These are phyloP conservation scores for Euglossa dilemma DNA, from an alignment of 1,140 invertebrate genomes.

Conservation along the genomic window DNA sequence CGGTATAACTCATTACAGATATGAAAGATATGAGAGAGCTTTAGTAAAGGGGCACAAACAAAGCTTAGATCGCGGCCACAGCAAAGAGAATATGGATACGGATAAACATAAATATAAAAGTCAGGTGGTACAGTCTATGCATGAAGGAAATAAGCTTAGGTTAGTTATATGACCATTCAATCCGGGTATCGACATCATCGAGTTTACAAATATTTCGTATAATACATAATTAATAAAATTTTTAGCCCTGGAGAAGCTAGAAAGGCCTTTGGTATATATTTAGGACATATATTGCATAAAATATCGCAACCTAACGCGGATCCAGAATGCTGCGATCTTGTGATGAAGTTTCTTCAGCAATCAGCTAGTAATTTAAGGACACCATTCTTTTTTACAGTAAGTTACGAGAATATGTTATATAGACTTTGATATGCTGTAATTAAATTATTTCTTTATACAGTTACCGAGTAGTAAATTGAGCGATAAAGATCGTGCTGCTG, in stretches of 20 bases:
- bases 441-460: slow-evolving; percentile 77
- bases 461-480: slow-evolving; percentile 89
- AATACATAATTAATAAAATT: neutral
- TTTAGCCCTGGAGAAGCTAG: slow-evolving; percentile 86
- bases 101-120: slow-evolving; percentile 79
- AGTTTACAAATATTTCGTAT: neutral
- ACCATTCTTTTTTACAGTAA: slow-evolving; percentile 88
- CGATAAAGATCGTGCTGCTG: slow-evolving; percentile 92
- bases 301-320: slow-evolving; percentile 85
- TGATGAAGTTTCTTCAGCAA: slow-evolving; percentile 92
- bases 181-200: neutral
- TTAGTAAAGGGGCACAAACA: slow-evolving; percentile 84
- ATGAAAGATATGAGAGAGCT: slow-evolving; percentile 84
- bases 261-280: slow-evolving; percentile 92
- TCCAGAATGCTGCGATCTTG: slow-evolving; percentile 84
- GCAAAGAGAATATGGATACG: slow-evolving; percentile 78
- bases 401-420: slow-evolving; percentile 1
- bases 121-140: slow-evolving; percentile 80
- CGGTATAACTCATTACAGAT: slow-evolving; percentile 60
- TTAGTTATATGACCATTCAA: slow-evolving; percentile 60
- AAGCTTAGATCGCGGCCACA: slow-evolving; percentile 76
- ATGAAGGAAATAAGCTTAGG: slow-evolving; percentile 84
- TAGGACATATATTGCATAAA: slow-evolving; percentile 89
- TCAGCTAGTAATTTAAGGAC: slow-evolving; percentile 90
- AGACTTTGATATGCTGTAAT: neutral